phyloP scores from a whole-genome alignment of 1,140 invertebrate species.

The Myzus persicae region DNA sequence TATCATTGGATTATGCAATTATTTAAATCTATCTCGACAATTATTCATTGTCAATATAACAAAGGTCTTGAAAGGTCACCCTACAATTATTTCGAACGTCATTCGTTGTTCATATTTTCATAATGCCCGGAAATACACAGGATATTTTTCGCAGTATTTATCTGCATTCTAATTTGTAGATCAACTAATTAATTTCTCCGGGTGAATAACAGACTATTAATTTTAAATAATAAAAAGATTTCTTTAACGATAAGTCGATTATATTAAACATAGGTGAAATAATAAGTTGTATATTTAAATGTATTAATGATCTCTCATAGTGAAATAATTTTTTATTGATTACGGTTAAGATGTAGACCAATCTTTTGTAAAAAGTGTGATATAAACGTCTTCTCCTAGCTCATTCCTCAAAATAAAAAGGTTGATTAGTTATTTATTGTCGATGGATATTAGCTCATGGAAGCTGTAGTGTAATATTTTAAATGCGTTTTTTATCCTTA shows the following conservation, averaged over 20 bases:
- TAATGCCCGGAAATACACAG: constrained; percentile 34
- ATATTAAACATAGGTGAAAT: no score
- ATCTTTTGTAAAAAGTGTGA: not conserved
- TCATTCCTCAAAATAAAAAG: not conserved
- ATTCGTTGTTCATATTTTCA: not conserved
- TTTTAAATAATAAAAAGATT: not conserved
- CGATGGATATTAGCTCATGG: not conserved
- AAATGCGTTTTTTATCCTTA: not conserved
- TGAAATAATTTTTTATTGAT: not conserved
- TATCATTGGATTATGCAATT: not conserved
- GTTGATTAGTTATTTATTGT: not conserved
- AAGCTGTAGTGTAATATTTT: not conserved
- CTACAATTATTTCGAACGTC: not conserved
- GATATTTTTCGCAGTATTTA: not conserved
- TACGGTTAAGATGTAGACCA: no score
- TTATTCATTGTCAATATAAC: not conserved
- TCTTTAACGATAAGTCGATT: not conserved
- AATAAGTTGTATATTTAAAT: no score
- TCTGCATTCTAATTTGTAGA: not conserved
- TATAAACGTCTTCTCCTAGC: not conserved
- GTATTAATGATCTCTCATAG: not conserved
- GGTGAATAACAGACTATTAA: not conserved
- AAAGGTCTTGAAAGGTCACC: not conserved
- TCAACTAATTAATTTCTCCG: not conserved
- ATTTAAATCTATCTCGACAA: not conserved